Conservation (phyloP, 1,140 invertebrate species). For the Bursaphelenchus mucronatus region DNA sequence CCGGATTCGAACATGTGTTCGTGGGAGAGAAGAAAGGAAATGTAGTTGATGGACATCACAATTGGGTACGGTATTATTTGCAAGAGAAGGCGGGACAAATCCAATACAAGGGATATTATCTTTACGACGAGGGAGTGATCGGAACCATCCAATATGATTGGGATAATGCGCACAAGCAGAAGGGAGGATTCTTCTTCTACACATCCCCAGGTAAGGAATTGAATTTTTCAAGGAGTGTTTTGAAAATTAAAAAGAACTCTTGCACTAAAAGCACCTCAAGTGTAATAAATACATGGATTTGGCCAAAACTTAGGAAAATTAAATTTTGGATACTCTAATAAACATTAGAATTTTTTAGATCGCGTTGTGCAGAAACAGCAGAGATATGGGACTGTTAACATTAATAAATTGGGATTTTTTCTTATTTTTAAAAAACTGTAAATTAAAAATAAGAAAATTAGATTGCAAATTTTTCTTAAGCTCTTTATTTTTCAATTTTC, state of each 20-base stretch:
- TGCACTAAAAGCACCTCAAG: too few species aligned
- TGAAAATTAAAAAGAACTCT: neutral
- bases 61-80: conserved; percentile 65
- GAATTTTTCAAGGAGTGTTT: neutral
- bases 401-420: too few species aligned
- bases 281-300: neutral
- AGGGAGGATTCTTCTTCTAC: conserved; percentile 48
- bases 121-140: conserved; percentile 45
- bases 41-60: conserved; percentile 64
- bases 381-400: too few species aligned
- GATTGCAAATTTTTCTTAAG: neutral
- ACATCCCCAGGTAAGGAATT: conserved; percentile 48
- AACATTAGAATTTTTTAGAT: neutral
- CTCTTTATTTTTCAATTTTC: conserved; percentile 19
- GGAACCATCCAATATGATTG: conserved; percentile 56
- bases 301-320: neutral
- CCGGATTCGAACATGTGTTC: conserved; percentile 64
- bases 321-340: neutral
- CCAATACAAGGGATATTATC: conserved; percentile 64
- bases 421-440: too few species aligned
- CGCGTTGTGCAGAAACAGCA: neutral
- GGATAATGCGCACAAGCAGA: conserved; percentile 40
- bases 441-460: neutral
- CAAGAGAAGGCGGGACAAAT: conserved; percentile 63
- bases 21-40: conserved; percentile 61